Evolutionary conservation across 2,888 invertebrate genomes (phyloP), one percentile per base, ranked within the genome.

Genomic region (Griposia aprilina): DNA sequence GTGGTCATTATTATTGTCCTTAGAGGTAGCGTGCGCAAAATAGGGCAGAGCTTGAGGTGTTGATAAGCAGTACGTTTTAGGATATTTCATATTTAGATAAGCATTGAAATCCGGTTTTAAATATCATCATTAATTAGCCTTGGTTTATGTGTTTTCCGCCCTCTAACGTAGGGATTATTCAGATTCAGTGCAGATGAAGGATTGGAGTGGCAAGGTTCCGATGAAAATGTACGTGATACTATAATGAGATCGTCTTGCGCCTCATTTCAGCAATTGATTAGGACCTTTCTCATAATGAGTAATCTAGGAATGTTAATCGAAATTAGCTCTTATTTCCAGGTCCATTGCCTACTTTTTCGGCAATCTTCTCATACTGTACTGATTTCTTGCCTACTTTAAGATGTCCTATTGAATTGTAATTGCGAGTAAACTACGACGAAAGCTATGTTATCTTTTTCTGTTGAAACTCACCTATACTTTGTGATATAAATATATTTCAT

Each of bases 391-490:
- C 86, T 86, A 80, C 67, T 76, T 76, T 77, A 76, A 79, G 66
- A 73, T 82, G 79, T 80, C 76, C 71, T 76, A 78, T 80, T 76
- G 55, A 83, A 80, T 74, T 89, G 71, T 86, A 83, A 78, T 84
- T 81, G 69, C 74, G 71, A 82, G 84, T 79, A 79, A 83, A 80
- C 63, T 83, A 72, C 66, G 67, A 81, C 20, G 67, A 74, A 73
- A 76, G 68, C 76, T 72, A 83, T 84, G 82, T 83, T 85, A 82
- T 84, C 66, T 81, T 88, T 84, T 88, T 89, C 88, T 89, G 87
- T 92, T 90, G 85, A 88, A 92, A 91, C 92, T 93, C 92, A 91
- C 90, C 92, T 91, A 82, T 92, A 91, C 85, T 91, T 92, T 94
- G 93, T 94, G 93, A 93, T 93, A 93, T 91, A 90, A 88, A 87